Evolutionary conservation across 2,797 vertebrate genomes (phyloP).

Genomic region (Squalus acanthias): DNA sequence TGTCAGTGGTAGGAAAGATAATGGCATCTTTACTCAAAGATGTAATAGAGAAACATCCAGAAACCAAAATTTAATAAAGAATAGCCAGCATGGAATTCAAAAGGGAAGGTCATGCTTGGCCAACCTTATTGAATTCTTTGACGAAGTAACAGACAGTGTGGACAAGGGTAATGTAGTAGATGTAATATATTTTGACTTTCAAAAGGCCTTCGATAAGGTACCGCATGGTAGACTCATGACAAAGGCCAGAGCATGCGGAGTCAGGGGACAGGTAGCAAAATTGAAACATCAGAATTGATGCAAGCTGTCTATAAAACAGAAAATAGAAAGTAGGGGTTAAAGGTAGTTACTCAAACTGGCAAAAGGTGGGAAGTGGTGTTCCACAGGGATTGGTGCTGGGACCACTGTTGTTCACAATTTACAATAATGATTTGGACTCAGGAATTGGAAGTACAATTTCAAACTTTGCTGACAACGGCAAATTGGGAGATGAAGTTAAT

Average conservation of each 20-base stretch:
- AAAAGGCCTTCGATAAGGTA: neutral
- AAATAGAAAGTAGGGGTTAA: neutral
- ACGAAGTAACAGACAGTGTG: no score
- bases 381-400: no score
- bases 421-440: no score
- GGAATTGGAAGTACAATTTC: no score
- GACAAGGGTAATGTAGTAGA: no score
- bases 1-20: neutral
- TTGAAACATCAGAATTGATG: no score
- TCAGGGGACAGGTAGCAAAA: neutral
- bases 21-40: neutral
- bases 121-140: neutral
- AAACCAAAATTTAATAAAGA: neutral
- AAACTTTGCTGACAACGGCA: neutral
- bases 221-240: neutral
- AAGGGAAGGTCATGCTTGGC: neutral
- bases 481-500: neutral
- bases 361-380: no score
- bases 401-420: no score
- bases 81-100: neutral
- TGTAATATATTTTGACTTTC: neutral
- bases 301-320: neutral
- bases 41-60: neutral
- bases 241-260: neutral
- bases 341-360: no score